These are phyloP conservation scores for Andrena marginata DNA, from an alignment of 2,888 invertebrate species.

Conservation along the genomic window DNA sequence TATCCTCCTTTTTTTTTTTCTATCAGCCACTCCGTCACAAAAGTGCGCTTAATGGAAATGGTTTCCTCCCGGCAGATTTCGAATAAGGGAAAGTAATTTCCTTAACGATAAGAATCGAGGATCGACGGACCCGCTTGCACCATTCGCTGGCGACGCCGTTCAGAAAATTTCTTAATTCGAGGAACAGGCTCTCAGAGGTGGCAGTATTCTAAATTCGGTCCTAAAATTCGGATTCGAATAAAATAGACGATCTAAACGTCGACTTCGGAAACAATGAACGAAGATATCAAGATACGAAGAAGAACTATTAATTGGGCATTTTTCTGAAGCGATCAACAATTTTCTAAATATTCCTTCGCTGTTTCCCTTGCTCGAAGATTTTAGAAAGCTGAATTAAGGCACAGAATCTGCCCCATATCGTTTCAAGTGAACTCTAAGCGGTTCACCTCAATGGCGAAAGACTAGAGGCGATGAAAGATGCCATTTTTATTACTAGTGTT, in stretches of 20 bases:
- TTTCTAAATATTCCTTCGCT: neutral
- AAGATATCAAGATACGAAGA: neutral
- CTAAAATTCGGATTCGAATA: no score
- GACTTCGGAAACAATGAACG: neutral
- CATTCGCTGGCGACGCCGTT: no score
- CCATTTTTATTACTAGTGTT: no score
- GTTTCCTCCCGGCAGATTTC: slow-evolving; percentile 44
- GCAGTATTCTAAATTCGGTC: no score
- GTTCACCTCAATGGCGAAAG: no score
- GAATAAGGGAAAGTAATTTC: slow-evolving; percentile 36
- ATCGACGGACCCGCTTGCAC: neutral
- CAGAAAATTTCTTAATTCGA: neutral
- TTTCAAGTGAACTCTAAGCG: no score
- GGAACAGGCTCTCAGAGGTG: neutral
- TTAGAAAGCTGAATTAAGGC: no score
- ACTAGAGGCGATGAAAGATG: no score
- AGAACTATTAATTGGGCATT: neutral
- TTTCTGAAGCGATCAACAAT: neutral
- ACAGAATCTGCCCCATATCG: no score
- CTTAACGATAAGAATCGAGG: slow-evolving; percentile 9
- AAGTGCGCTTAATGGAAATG: slow-evolving; percentile 59
- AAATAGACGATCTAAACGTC: no score
- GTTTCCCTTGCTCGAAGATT: neutral
- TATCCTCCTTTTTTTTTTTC: slow-evolving; percentile 36
- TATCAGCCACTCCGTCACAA: slow-evolving; percentile 55